A percentile compares a stretch with the other conserved stretches of the same genome.
These are phyloP conservation scores for Gymnobelideus leadbeateri DNA, from an alignment of 2,113 vertebrate genomes.

Conservation along the genomic window DNA sequence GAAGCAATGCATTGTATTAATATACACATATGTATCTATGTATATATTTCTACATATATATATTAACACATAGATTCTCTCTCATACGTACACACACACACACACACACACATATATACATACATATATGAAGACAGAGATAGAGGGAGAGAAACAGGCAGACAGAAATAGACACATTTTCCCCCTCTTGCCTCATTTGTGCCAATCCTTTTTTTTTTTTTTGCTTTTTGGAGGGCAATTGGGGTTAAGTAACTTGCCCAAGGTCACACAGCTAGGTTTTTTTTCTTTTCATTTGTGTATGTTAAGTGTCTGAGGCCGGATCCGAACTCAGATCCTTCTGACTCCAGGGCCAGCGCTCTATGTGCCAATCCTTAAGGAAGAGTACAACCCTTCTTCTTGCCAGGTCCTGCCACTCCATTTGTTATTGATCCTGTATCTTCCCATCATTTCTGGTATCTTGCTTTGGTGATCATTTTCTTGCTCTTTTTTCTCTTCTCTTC, in stretches of 20 bases:
- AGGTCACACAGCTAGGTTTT: no score
- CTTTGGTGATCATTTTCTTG: neutral
- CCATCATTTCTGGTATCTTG: neutral
- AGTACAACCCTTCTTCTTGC: neutral
- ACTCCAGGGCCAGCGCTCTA: no score
- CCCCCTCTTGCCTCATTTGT: neutral
- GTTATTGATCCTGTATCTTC: neutral
- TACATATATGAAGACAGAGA: neutral
- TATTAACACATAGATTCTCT: rapidly evolving
- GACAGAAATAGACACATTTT: neutral
- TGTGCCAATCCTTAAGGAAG: neutral
- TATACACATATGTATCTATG: neutral
- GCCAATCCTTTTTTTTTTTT: neutral
- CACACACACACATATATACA: neutral
- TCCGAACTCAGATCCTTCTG: no score
- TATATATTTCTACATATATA: no score
- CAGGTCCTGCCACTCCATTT: neutral
- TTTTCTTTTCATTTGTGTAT: no score
- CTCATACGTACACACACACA: neutral
- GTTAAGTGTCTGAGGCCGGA: no score
- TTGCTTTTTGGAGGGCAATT: no score
- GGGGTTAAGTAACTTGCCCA: no score
- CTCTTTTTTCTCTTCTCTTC: neutral
- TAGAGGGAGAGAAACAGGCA: neutral
- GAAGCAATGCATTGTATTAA: neutral